These are phyloP conservation scores for Lycodopsis pacificus DNA, from an alignment of 2,797 vertebrate species.

Conservation along the genomic window DNA sequence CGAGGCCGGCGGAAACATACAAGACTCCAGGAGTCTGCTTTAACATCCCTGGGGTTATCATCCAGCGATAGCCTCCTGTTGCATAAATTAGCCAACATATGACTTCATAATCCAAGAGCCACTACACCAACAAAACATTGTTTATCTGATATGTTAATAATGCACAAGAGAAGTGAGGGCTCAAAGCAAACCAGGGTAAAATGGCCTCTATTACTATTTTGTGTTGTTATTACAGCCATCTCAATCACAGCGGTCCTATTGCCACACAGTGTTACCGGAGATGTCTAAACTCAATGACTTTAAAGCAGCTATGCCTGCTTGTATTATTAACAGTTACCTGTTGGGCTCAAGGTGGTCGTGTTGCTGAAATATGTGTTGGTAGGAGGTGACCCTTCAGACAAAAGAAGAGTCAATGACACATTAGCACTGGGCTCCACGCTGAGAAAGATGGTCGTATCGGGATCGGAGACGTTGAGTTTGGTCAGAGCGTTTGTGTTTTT, in stretches of 20 bases:
- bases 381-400: conserved; percentile 54
- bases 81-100: conserved; percentile 24
- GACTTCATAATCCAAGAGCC: background rate
- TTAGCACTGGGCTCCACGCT: conserved; percentile 63
- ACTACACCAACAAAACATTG: background rate
- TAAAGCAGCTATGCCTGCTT: background rate
- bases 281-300: background rate
- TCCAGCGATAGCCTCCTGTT: conserved; percentile 78
- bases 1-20: conserved; percentile 65
- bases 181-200: conserved; percentile 6
- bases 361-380: conserved; percentile 32
- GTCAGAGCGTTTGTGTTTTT: conserved; percentile 40
- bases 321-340: conserved; percentile 66
- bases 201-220: background rate
- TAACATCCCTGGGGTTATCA: conserved; percentile 82
- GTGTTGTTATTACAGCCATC: background rate
- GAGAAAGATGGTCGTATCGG: conserved; percentile 72
- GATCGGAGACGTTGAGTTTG: conserved; percentile 74
- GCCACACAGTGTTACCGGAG: background rate
- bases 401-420: conserved; percentile 64
- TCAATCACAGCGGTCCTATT: background rate
- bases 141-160: background rate
- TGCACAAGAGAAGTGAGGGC: background rate
- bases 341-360: conserved; percentile 54
- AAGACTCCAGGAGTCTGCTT: conserved; percentile 62